phyloP scores from a whole-genome alignment of 1,140 invertebrate genomes.

The Campoletis sonorensis region DNA sequence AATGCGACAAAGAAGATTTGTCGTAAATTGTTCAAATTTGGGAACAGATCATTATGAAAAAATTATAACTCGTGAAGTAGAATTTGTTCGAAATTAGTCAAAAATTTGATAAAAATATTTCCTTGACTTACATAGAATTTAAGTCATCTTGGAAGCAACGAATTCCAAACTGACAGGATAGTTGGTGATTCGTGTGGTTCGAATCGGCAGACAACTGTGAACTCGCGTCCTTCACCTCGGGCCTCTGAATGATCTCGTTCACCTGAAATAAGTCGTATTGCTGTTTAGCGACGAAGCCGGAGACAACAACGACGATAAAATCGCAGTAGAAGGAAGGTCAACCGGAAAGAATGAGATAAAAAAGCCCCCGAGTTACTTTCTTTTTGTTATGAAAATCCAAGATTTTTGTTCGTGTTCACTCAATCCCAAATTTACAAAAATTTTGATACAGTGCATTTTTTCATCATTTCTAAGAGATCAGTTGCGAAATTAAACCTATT shows the following conservation, averaged over 20 bases:
- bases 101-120: neutral
- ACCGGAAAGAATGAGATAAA: conserved; percentile 16
- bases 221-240: conserved; percentile 40
- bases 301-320: neutral
- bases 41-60: no score
- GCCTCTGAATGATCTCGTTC: conserved; percentile 33
- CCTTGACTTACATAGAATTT: conserved; percentile 17
- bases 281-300: neutral
- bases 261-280: conserved; percentile 38
- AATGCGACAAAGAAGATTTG: no score
- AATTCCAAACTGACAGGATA: conserved; percentile 33
- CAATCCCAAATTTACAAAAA: no score
- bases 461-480: no score
- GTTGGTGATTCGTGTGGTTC: neutral
- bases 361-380: neutral
- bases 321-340: conserved; percentile 11
- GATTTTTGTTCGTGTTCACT: neutral
- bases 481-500: no score
- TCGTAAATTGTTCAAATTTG: no score
- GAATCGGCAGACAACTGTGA: conserved; percentile 3
- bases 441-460: no score
- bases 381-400: conserved; percentile 34
- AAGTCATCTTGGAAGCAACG: conserved; percentile 13
- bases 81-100: no score
- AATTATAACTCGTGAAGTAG: no score